Base-by-base conservation (phyloP, 2,888 invertebrate species). In the Cheilosia variabilis region DNA sequence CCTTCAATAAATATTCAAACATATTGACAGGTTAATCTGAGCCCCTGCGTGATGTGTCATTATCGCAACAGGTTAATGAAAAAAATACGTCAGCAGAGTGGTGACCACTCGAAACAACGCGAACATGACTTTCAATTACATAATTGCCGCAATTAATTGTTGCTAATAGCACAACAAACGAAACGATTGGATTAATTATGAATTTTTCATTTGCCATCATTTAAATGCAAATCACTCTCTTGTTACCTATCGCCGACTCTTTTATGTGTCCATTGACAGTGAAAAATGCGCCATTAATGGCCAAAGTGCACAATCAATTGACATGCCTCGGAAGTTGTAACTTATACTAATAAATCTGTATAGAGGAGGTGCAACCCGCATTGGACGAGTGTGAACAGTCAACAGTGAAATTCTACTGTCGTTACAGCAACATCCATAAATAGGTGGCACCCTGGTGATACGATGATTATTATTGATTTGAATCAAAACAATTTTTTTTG, bases 381-480 rank as follows among this genome's bases (percentile, higher is more conserved):
- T 55, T 76, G 10, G 17, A 17, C 52, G 52, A 77, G 69, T 71
- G 58, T 71, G 50, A 45, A 65, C 57, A 37, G 63, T 24, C 22
- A 52, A 57, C 55, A 69, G 52, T 43, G 13, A 45, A 76, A 77
- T 82, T 76, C 77, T 60, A 53, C 43, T 71, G 24, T n/a, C 71
- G 71, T 82, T 69, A 65, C 52, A 77, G 69, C 63, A 82, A 58
- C 69, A 31, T 58, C 52, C 77, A 65, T 53, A 77, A 71, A 77
- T 77, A 77, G 76, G 37, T 19, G n/a, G 15, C 69, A 4, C 41
- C 17, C 27, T 45, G 71, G 50, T 27, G 63, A 37, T 69, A 19
- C 50, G 68, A 62, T 53, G 62, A 69, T 50, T 52, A 76, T 47
- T 75, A 65, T 65, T 77, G 65, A 71, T 77, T 77, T 52, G 58